Evolutionary conservation across 2,888 invertebrate genomes (phyloP).

Genomic region (Euproctis similis): DNA sequence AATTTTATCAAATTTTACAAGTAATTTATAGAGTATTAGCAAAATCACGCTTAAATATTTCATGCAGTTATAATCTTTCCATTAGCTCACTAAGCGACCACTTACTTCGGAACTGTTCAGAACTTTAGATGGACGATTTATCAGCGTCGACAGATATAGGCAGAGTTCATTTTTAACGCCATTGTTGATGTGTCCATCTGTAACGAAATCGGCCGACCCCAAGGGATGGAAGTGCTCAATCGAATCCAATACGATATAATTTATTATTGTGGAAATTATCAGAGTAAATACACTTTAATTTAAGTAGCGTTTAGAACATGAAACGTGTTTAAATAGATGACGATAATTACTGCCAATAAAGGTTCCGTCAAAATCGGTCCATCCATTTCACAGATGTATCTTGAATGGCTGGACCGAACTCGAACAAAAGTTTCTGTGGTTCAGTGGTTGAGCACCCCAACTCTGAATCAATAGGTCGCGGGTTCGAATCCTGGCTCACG

Average conservation of each 20-base stretch:
- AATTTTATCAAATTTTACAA: too few relatives aligned
- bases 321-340: too few relatives aligned
- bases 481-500: too few relatives aligned
- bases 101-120: slow-evolving; percentile 13
- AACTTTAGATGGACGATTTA: slow-evolving; percentile 48
- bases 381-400: too few relatives aligned
- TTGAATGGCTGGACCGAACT: too few relatives aligned
- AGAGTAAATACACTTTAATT: slow-evolving; percentile 3
- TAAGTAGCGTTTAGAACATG: too few relatives aligned
- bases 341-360: too few relatives aligned
- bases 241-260: slow-evolving; percentile 49
- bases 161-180: slow-evolving; percentile 64
- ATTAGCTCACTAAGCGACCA: slow-evolving; percentile 23
- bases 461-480: too few relatives aligned
- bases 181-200: slow-evolving; percentile 55
- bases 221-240: slow-evolving; percentile 46
- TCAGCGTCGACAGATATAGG: slow-evolving; percentile 51
- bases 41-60: slow-evolving; percentile 1
- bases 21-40: too few relatives aligned
- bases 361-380: too few relatives aligned
- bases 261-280: slow-evolving; percentile 37
- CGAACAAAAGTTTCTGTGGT: too few relatives aligned
- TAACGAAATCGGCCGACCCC: slow-evolving; percentile 33
- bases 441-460: too few relatives aligned
- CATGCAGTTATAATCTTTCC: slow-evolving; percentile 25